Percentiles rank a stretch among this genome's conserved stretches.
Conservation (phyloP, 2,888 invertebrate genomes). For the Troides helena region DNA sequence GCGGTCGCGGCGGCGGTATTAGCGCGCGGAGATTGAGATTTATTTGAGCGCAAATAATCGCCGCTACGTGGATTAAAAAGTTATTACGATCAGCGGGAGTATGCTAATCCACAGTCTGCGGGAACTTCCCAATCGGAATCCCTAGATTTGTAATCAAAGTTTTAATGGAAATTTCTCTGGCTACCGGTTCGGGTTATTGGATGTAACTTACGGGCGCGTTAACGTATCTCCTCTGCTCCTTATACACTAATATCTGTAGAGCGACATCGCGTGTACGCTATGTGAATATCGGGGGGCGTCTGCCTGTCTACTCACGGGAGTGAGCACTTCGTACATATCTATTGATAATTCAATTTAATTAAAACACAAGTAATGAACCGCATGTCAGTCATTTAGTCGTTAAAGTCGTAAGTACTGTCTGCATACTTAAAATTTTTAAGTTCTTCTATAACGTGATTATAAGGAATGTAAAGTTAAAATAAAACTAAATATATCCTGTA, state of each 20-base stretch:
- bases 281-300: neutral
- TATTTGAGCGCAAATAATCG: conserved; percentile 7
- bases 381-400: too few relatives aligned
- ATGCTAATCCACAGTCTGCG: conserved; percentile 17
- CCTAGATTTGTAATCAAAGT: conserved; percentile 29
- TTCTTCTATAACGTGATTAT: too few relatives aligned
- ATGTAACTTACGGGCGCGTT: conserved; percentile 22
- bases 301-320: neutral
- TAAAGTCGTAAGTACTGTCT: too few relatives aligned
- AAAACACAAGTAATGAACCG: neutral
- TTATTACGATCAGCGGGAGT: conserved; percentile 15
- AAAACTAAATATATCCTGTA: too few relatives aligned
- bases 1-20: too few relatives aligned
- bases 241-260: neutral
- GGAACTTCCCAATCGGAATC: conserved; percentile 20
- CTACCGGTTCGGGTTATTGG: conserved; percentile 16
- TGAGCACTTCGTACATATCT: neutral
- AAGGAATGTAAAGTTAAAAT: too few relatives aligned
- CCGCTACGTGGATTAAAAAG: conserved; percentile 19
- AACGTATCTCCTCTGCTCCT: conserved; percentile 15
- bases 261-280: too few relatives aligned
- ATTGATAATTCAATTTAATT: neutral
- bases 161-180: conserved; percentile 29
- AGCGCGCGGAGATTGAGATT: too few relatives aligned
- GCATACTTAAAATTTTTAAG: too few relatives aligned